Conservation (phyloP, 2,113 vertebrate species). For the Triplophysa rosa region DNA sequence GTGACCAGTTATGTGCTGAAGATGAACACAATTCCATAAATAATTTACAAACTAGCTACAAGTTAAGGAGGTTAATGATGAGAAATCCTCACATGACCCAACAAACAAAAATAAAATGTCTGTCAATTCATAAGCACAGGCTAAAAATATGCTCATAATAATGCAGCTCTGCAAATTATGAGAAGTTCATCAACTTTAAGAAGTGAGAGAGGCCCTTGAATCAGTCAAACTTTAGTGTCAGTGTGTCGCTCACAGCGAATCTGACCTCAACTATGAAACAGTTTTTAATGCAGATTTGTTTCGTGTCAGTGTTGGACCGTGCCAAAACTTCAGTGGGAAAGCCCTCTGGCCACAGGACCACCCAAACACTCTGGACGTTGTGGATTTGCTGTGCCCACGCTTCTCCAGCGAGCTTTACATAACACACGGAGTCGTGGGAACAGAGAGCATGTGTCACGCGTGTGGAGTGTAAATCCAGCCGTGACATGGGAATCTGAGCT, state of each 20-base stretch:
- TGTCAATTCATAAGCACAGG: no score
- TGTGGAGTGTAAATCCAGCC: conserved; percentile 19
- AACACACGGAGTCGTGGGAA: conserved; percentile 73
- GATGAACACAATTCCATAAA: no score
- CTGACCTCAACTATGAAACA: not conserved
- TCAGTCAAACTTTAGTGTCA: not conserved
- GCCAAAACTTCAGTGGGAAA: not conserved
- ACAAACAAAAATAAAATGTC: not conserved
- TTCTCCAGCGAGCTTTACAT: conserved; percentile 70
- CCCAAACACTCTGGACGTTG: conserved; percentile 48
- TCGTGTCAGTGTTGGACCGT: not conserved
- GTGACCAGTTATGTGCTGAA: no score
- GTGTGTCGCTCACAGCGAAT: not conserved
- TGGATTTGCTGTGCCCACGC: conserved; percentile 60
- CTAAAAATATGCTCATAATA: no score
- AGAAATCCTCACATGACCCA: no score
- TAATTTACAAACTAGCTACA: no score
- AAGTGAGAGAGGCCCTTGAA: not conserved
- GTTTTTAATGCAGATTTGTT: not conserved
- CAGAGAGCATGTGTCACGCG: conserved; percentile 41
- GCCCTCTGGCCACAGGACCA: conserved; percentile 54
- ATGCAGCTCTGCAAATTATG: not conserved
- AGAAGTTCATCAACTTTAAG: not conserved
- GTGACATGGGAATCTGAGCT: conserved; percentile 23
- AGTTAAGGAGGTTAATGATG: no score